Evolutionary conservation across 2,113 vertebrate species (phyloP).

Genomic region (Calyptommatus sinebrachiatus): DNA sequence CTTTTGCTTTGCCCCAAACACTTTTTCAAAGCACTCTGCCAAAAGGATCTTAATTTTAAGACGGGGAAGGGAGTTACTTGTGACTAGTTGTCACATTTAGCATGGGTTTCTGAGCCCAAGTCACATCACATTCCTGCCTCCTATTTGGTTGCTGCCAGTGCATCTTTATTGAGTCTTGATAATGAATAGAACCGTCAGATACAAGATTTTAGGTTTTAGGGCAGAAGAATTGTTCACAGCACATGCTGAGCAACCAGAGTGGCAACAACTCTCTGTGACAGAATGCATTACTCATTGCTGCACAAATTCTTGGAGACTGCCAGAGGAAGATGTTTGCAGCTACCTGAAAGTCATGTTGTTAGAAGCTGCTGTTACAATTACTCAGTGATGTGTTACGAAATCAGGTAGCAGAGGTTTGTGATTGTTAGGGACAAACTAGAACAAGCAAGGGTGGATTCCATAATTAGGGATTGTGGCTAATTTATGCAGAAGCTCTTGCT

Average conservation of each 20-base stretch:
- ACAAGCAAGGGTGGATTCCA: not conserved
- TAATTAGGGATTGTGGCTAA: no score
- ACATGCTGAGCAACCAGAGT: constrained; percentile 28
- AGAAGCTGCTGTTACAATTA: constrained; percentile 59
- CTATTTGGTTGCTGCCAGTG: constrained; percentile 52
- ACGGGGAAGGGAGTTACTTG: not conserved
- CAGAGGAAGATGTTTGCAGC: constrained; percentile 60
- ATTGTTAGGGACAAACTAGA: constrained; percentile 48
- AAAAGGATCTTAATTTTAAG: not conserved
- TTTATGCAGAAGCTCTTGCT: no score
- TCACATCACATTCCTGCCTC: constrained; percentile 55
- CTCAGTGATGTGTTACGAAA: constrained; percentile 46
- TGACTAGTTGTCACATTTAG: not conserved
- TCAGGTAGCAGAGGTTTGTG: constrained; percentile 39
- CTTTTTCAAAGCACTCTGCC: no score
- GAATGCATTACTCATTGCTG: constrained; percentile 41
- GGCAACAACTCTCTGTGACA: constrained; percentile 61
- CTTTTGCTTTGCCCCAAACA: no score
- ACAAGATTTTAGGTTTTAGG: constrained; percentile 61
- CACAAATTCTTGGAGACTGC: constrained; percentile 44
- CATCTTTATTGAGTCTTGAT: constrained; percentile 60
- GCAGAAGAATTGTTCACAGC: constrained; percentile 27
- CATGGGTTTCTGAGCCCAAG: constrained; percentile 30
- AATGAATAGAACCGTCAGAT: constrained; percentile 62
- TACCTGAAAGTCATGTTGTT: constrained; percentile 54